Evolutionary conservation across 2,797 vertebrate genomes (phyloP).

Genomic region (Rhinogobio ventralis): DNA sequence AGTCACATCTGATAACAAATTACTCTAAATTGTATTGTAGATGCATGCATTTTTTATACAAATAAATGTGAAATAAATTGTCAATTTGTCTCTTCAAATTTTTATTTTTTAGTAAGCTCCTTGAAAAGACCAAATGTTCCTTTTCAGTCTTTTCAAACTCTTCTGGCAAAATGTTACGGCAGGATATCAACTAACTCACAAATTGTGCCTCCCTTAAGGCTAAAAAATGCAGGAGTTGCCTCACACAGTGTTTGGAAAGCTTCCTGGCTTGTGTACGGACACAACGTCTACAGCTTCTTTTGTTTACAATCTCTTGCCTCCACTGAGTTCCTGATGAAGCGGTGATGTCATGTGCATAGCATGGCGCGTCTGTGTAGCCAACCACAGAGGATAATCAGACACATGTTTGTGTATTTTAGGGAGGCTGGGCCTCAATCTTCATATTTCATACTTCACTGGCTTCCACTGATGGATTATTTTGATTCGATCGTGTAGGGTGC

Average conservation of each 20-base stretch:
- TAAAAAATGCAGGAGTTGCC: background rate
- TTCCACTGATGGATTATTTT: slow-evolving; percentile 64
- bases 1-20: background rate
- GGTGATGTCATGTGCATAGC: slow-evolving; percentile 63
- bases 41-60: background rate
- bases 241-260: slow-evolving; percentile 20
- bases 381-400: slow-evolving; percentile 71
- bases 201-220: background rate
- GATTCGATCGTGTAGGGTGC: slow-evolving; percentile 56
- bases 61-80: background rate
- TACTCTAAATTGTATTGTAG: background rate
- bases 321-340: slow-evolving; percentile 42
- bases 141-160: background rate
- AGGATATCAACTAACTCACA: background rate
- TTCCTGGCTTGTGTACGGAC: slow-evolving; percentile 41
- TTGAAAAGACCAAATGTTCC: background rate
- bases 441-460: slow-evolving; percentile 72
- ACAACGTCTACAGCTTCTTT: slow-evolving; percentile 37
- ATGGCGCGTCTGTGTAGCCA: slow-evolving; percentile 34
- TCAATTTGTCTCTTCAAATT: background rate
- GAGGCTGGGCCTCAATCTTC: slow-evolving; percentile 56
- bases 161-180: background rate
- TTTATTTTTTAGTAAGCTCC: background rate
- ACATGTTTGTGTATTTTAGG: slow-evolving; percentile 71
- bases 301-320: slow-evolving; percentile 50